Evolutionary conservation across 2,797 vertebrate species (phyloP).

Genomic region (Apodemus agrarius): DNA sequence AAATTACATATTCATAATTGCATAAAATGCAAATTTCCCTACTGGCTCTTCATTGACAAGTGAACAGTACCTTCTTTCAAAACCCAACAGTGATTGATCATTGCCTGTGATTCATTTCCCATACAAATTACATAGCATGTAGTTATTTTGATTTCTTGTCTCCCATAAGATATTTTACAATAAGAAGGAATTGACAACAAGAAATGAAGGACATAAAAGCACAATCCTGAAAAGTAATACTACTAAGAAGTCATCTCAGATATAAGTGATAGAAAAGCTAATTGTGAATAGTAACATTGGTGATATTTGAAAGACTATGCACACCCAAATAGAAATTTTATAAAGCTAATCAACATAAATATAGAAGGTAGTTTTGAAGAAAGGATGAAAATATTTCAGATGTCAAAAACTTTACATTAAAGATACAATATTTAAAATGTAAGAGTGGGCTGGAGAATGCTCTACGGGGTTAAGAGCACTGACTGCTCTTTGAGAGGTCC

Average conservation of each 20-base stretch:
- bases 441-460: not conserved
- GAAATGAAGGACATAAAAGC: not conserved
- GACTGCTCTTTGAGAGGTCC: not conserved
- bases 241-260: constrained; percentile 17
- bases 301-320: constrained; percentile 20
- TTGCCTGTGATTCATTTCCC: not conserved
- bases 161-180: not conserved
- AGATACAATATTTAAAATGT: not conserved
- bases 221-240: not conserved
- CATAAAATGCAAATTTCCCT: not conserved
- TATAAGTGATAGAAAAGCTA: not conserved
- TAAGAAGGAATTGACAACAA: not conserved
- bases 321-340: not conserved
- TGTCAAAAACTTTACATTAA: not conserved
- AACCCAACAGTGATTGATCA: not conserved
- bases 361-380: not conserved
- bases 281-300: not conserved
- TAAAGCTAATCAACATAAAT: not conserved
- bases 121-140: not conserved
- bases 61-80: not conserved
- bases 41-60: not conserved
- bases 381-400: not conserved
- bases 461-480: not conserved
- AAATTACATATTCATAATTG: not conserved
- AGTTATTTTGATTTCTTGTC: constrained; percentile 17